Base-by-base conservation (phyloP, 1,140 invertebrate species). In the Drosophila pachea region DNA sequence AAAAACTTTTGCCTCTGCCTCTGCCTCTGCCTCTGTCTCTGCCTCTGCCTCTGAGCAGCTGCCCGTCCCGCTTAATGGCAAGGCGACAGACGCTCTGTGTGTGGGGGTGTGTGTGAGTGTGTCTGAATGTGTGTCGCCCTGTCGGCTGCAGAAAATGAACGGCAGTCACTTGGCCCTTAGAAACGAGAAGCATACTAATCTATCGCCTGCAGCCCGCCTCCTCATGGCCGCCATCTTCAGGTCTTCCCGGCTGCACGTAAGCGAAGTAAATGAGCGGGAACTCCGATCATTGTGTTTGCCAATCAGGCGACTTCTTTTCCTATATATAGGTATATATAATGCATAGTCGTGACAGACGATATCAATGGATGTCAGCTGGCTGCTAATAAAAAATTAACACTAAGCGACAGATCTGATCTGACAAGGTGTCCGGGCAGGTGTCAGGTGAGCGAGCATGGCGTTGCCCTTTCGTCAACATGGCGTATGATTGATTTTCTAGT, bases 401-500 rank as follows among this genome's bases (percentile, higher is more conserved):
- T 52, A 58, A 45, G 58, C 52, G 79, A 76, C 73, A 68, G 58
- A 55, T 49, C n/a, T 32, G 69, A 70, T 53, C 58, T 45, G 36
- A 40, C 35, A 56, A 11, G 52, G 56, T 64, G 12, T 53, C 42
- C 6, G 63, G 74, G 50, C 63, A 72, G 56, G 68, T 76, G 70
- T 69, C 70, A 68, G 70, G 69, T 73, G 59, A 73, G 58, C 11
- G 38, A 31, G 38, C 55, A 48, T 52, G 31, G 38, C 47, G 52
- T 52, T 32, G 50, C 35, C 54, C n/a, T n/a, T 43, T 33, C 63
- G 78, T 74, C 75, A 76, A 74, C 82, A 76, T 81, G 81, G 73
- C 81, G 74, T 86, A 86, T 86, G 81, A 86, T 86, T 86, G 81
- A 86, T 86, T 81, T 77, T 79, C 68, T 64, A 79, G 78, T 73